A percentile compares a stretch with the other conserved stretches of the same genome.
These are phyloP conservation scores for Temnothorax longispinosus DNA, from an alignment of 1,140 invertebrate genomes.

Conservation along the genomic window DNA sequence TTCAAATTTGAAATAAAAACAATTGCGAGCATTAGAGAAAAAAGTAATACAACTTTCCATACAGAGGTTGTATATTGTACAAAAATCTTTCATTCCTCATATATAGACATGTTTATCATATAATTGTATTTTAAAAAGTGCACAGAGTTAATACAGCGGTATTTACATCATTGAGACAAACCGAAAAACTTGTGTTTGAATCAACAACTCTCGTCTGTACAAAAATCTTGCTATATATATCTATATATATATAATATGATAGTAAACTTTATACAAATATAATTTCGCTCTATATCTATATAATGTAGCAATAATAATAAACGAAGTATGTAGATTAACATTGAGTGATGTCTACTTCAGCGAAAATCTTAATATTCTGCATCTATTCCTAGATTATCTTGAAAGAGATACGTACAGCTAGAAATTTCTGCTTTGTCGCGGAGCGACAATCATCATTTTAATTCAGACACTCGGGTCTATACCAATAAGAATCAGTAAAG, in stretches of 20 bases:
- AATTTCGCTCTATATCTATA: slow-evolving; percentile 54
- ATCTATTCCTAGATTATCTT: slow-evolving; percentile 50
- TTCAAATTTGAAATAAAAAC: slow-evolving; percentile 35
- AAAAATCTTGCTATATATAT: slow-evolving; percentile 59
- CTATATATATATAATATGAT: slow-evolving; percentile 16
- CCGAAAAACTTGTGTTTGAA: slow-evolving; percentile 37
- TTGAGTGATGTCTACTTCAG: slow-evolving; percentile 45
- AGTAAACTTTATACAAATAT: slow-evolving; percentile 70
- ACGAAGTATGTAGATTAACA: slow-evolving; percentile 49
- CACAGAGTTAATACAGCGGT: slow-evolving; percentile 53
- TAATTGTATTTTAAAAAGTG: slow-evolving; percentile 67
- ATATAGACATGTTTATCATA: slow-evolving; percentile 14
- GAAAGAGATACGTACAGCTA: slow-evolving; percentile 57
- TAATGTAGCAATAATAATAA: slow-evolving; percentile 57
- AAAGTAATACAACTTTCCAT: slow-evolving; percentile 61
- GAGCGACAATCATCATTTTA: slow-evolving; percentile 36
- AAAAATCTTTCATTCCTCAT: slow-evolving; percentile 54
- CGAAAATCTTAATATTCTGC: slow-evolving; percentile 46
- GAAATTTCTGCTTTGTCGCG: slow-evolving; percentile 39
- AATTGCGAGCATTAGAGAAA: slow-evolving; percentile 40
- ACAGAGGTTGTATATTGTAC: slow-evolving; percentile 60
- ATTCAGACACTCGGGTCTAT: neutral
- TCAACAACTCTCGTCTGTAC: slow-evolving; percentile 64
- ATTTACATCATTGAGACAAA: slow-evolving; percentile 65
- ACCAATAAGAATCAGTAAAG: slow-evolving; percentile 22